These are phyloP conservation scores for Dendrophyllia cribrosa DNA, from an alignment of 64 coral and sea anemone species.

Conservation along the genomic window DNA sequence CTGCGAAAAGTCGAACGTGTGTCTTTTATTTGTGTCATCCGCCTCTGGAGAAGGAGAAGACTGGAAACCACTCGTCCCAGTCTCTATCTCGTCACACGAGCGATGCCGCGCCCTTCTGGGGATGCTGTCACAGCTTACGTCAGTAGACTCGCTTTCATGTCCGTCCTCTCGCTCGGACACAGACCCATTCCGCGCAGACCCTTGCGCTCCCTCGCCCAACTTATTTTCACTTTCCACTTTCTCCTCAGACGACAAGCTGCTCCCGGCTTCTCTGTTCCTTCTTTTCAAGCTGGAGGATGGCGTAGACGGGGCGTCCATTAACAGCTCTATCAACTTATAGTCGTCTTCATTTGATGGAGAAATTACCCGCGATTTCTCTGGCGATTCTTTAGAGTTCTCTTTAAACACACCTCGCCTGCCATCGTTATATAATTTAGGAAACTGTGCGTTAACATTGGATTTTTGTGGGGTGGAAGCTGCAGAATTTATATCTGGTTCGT, in stretches of 20 bases:
- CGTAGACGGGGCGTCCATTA: constrained; percentile 83
- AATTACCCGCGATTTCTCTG: not conserved
- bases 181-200: not conserved
- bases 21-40: constrained; percentile 64
- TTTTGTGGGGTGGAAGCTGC: constrained; percentile 9
- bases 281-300: constrained; percentile 26
- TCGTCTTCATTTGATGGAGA: not conserved
- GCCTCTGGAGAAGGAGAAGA: not conserved
- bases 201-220: not conserved
- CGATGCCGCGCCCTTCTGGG: not conserved
- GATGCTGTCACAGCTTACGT: constrained; percentile 65
- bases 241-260: constrained; percentile 3
- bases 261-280: not conserved
- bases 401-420: constrained; percentile 14
- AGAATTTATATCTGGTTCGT: constrained; percentile 2
- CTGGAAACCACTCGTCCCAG: not conserved
- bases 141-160: constrained; percentile 70
- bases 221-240: not conserved
- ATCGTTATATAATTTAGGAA: not conserved
- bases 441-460: constrained; percentile 12
- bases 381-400: not conserved
- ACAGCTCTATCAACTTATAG: constrained; percentile 60
- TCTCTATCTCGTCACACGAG: constrained; percentile 13
- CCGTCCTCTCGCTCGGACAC: constrained; percentile 40
- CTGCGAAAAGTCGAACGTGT: constrained; percentile 90